phyloP scores from a whole-genome alignment of 2,797 vertebrate species.

The Crypturellus tataupa region DNA sequence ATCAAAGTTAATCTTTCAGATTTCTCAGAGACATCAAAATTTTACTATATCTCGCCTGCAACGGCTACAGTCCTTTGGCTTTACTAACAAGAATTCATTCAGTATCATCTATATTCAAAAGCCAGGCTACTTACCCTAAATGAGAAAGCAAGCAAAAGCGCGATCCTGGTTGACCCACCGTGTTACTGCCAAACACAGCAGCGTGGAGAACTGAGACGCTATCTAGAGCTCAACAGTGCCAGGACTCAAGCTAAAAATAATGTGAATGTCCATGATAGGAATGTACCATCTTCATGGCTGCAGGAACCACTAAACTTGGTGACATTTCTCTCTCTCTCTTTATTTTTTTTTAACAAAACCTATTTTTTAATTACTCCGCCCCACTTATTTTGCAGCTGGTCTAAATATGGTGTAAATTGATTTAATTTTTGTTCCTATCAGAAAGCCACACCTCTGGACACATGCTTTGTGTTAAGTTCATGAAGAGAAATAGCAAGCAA shows the following conservation, averaged over 20 bases:
- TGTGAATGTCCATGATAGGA: background rate
- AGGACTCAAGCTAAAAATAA: conserved; percentile 56
- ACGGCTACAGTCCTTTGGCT: background rate
- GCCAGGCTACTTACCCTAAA: background rate
- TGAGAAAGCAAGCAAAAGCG: conserved; percentile 23
- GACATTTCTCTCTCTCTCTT: background rate
- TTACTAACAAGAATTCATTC: background rate
- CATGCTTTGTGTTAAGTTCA: background rate
- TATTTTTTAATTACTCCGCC: background rate
- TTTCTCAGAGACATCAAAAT: background rate
- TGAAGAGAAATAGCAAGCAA: background rate
- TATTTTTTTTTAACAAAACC: background rate
- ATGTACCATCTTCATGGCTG: background rate
- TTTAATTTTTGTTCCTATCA: background rate
- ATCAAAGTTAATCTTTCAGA: background rate
- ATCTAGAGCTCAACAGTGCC: background rate
- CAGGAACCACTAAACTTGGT: background rate
- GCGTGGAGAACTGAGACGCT: background rate
- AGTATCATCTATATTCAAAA: background rate
- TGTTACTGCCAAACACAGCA: background rate
- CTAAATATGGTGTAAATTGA: background rate
- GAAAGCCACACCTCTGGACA: background rate
- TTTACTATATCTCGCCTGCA: background rate
- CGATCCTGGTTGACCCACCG: background rate
- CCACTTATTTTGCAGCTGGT: background rate